These are phyloP conservation scores for Drosophila borborema DNA, from an alignment of 2,888 invertebrate genomes.

Conservation along the genomic window DNA sequence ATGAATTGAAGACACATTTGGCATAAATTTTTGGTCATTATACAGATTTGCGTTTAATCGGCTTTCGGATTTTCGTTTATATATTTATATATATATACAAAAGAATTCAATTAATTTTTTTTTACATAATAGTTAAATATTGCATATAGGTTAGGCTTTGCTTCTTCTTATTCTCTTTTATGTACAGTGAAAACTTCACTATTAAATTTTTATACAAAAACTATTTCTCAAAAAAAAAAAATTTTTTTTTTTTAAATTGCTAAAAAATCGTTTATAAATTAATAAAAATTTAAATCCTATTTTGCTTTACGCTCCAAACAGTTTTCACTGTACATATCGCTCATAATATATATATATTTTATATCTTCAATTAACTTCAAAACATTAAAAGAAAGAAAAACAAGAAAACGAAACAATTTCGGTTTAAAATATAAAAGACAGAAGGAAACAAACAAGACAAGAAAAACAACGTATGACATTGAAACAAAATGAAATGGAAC, in stretches of 20 bases:
- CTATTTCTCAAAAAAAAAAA: background rate
- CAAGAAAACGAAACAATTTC: background rate
- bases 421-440: background rate
- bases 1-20: conserved; percentile 39
- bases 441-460: too few species aligned
- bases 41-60: conserved; percentile 30
- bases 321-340: background rate
- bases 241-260: background rate
- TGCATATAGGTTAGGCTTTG: background rate
- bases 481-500: conserved; percentile 2
- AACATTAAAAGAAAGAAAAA: background rate
- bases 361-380: background rate
- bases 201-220: background rate
- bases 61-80: background rate
- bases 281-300: background rate
- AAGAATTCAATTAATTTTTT: conserved; percentile 2
- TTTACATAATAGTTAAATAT: conserved; percentile 12
- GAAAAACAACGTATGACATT: background rate
- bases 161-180: background rate
- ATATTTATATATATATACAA: conserved; percentile 22
- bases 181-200: background rate
- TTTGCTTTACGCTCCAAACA: too few species aligned
- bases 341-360: background rate
- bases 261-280: background rate
- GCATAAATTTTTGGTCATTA: conserved; percentile 12